phyloP scores from a whole-genome alignment of 2,888 invertebrate genomes.

The Cheilosia soror region DNA sequence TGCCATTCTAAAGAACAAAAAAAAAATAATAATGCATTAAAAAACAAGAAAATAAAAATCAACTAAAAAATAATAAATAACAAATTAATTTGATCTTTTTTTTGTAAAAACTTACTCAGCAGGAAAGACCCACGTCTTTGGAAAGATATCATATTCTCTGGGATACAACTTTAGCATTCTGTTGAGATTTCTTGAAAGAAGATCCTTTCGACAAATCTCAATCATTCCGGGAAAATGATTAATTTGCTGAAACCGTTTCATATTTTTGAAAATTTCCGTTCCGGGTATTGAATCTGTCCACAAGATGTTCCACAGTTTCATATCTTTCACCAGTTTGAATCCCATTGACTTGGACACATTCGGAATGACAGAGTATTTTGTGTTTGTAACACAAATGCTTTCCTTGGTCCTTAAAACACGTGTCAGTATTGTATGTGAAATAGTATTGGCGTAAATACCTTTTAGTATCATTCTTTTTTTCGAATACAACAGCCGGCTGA shows the following conservation, averaged over 20 bases:
- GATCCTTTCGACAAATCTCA: slow-evolving; percentile 95
- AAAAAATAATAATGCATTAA: no score
- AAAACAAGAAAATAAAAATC: no score
- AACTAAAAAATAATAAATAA: no score
- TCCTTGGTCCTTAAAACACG: slow-evolving; percentile 76
- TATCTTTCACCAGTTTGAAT: slow-evolving; percentile 87
- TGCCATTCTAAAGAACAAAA: no score
- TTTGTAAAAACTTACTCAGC: slow-evolving; percentile 88
- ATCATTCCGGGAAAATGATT: slow-evolving; percentile 97
- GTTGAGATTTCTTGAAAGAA: slow-evolving; percentile 94
- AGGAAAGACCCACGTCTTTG: slow-evolving; percentile 97
- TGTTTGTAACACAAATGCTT: slow-evolving; percentile 81
- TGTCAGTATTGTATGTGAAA: neutral
- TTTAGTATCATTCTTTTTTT: slow-evolving; percentile 5
- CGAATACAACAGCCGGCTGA: neutral
- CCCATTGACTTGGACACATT: slow-evolving; percentile 81
- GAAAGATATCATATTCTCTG: slow-evolving; percentile 95
- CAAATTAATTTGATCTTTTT: neutral
- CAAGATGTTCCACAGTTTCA: slow-evolving; percentile 94
- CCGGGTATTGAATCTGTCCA: slow-evolving; percentile 95
- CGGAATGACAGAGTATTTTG: slow-evolving; percentile 81
- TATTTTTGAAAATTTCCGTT: slow-evolving; percentile 93
- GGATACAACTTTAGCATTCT: slow-evolving; percentile 95
- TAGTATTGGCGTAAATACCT: slow-evolving; percentile 12
- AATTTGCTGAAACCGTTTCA: slow-evolving; percentile 96